Evolutionary conservation across 64 coral and sea anemone species (phyloP), one percentile per base, ranked within the genome.

Genomic region (Stichodactyla helianthus): DNA sequence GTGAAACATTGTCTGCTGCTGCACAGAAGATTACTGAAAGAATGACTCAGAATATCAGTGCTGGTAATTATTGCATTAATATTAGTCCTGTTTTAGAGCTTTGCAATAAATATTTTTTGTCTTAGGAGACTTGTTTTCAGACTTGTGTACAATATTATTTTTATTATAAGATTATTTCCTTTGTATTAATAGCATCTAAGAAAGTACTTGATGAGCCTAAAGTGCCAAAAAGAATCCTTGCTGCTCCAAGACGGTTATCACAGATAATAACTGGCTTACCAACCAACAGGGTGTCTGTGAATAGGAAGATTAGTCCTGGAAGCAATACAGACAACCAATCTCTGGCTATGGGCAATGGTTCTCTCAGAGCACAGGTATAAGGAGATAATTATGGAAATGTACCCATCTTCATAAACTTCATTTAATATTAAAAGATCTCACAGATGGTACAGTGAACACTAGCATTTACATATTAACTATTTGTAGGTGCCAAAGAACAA

Each of bases 401-500:
- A n/a, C 10, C 44, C 74, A 77, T 10, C 22, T 27, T 25, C 31
- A 35, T 35, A 35, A 35, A 35, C 31, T 35, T 35, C 31, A 35
- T 35, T 35, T 35, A n/a, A n/a, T n/a, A 35, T 35, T 35, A 35
- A 35, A 35, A 35, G 31, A 35, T 50, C 74, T 27, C 7, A 11
- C 44, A 77, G 44, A 50, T 77, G 74, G 10, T 50, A 18, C 74
- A 77, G 4, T 50, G 4, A 10, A 50, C 74, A 77, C 74, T 50
- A 2, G 22, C 9, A 8, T 10, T 50, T 50, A 25, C 74, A 77
- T 19, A 20, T 4, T 13, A 58, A 60, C 53, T 89, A 13, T 84
- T 84, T 77, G 25, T 20, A 96, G 94, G 76, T 90, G 22, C 85
- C 86, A 82, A 96, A 90, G 86, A 11, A 86, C 53, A 96, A 90